Percentiles rank a stretch among this genome's conserved stretches.
Evolutionary conservation across 1,140 invertebrate genomes (phyloP).

Genomic region (Papilio glaucus): DNA sequence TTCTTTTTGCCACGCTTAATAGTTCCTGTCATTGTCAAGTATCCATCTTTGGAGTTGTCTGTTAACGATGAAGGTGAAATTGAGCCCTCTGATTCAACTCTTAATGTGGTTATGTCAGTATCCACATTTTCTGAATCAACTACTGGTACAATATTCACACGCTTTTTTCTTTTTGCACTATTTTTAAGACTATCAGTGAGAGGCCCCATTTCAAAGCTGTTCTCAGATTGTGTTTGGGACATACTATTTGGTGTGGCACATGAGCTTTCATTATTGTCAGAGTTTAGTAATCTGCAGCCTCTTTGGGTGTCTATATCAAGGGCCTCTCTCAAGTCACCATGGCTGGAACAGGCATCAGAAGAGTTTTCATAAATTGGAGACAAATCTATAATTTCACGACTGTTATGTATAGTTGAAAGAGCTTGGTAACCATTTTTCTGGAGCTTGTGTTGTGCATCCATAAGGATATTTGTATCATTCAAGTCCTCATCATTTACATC

Average conservation of each 20-base stretch:
- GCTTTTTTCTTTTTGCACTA: slow-evolving; percentile 84
- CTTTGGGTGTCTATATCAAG: slow-evolving; percentile 73
- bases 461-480: slow-evolving; percentile 58
- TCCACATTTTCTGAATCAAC: slow-evolving; percentile 82
- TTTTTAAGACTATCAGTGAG: slow-evolving; percentile 81
- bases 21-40: slow-evolving; percentile 88
- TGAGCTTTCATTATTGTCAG: slow-evolving; percentile 77
- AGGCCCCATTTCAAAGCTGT: slow-evolving; percentile 80
- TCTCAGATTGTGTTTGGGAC: slow-evolving; percentile 82
- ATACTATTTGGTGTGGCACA: slow-evolving; percentile 78
- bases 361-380: slow-evolving; percentile 83
- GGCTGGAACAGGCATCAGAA: slow-evolving; percentile 81
- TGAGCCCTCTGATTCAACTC: slow-evolving; percentile 80
- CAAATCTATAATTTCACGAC: slow-evolving; percentile 80
- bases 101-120: slow-evolving; percentile 77
- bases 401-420: slow-evolving; percentile 66
- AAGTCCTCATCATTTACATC: slow-evolving; percentile 78
- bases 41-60: slow-evolving; percentile 79
- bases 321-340: slow-evolving; percentile 74
- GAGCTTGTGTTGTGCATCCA: slow-evolving; percentile 56
- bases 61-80: slow-evolving; percentile 75
- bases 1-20: slow-evolving; percentile 89
- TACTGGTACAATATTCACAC: slow-evolving; percentile 86
- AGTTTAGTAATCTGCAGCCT: slow-evolving; percentile 70
- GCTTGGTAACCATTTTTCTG: slow-evolving; percentile 79